These are phyloP conservation scores for Acridotheres tristis DNA, from an alignment of 2,797 vertebrate species.

Conservation along the genomic window DNA sequence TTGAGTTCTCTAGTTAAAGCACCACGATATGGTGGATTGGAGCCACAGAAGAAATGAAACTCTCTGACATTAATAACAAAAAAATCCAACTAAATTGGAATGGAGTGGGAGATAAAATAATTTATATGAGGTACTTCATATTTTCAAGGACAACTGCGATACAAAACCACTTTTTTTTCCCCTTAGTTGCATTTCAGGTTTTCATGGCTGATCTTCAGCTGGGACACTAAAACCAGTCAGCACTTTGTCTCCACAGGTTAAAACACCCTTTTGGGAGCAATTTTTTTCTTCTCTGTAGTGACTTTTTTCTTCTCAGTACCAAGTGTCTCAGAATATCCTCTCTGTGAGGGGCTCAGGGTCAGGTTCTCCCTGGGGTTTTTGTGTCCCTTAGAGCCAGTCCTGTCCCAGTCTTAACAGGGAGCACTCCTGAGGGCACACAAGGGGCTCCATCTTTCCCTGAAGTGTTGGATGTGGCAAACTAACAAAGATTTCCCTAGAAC, in stretches of 20 bases:
- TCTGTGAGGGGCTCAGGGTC: neutral
- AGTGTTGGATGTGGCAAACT: neutral
- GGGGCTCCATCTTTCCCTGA: neutral
- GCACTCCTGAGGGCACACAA: accelerated
- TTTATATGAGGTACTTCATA: neutral
- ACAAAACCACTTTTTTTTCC: neutral
- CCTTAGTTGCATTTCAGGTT: neutral
- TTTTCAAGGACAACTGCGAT: neutral
- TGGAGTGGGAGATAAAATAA: neutral
- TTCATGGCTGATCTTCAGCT: no score
- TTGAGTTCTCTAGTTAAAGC: neutral
- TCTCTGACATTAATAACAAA: neutral
- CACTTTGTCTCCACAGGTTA: neutral
- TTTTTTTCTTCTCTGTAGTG: neutral
- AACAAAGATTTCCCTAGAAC: neutral
- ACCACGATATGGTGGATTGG: neutral
- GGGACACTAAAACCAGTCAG: neutral
- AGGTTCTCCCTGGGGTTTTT: neutral
- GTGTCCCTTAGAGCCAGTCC: neutral
- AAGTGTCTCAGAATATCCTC: neutral
- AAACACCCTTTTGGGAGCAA: neutral
- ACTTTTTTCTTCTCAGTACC: neutral
- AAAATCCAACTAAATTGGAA: neutral
- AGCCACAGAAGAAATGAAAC: neutral
- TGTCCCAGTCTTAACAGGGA: neutral